Base-by-base conservation (phyloP, 2,888 invertebrate genomes). In the Listrodromus nycthemerus region DNA sequence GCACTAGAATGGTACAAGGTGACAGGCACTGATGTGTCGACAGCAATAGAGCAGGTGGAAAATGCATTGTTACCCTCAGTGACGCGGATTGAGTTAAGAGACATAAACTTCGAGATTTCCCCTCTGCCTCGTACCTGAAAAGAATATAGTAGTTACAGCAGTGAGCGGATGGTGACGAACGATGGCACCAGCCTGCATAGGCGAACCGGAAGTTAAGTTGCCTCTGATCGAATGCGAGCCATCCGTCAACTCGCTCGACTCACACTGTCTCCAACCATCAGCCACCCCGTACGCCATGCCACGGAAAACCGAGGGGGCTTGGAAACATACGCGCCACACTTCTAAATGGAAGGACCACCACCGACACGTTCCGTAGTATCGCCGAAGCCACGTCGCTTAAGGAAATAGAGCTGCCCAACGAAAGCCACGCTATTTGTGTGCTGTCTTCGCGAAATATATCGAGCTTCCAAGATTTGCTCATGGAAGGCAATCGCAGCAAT, bases 401-500 rank as follows among this genome's bases (percentile, higher is more conserved):
- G 87, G 88, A 90, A 90, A 90, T 90, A 86, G 89, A 90, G 86
- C 89, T 90, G 90, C 89, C 90, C 87, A 70, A 86, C 76, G 89
- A 88, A 88, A 89, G 83, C 86, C 52, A 80, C 80, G 75, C 70
- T 45, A 71, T 67, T 33, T 16, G 24, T 13, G 24, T 19, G 19
- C 61, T 27, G 30, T 33, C 77, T 61, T 2, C 41, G 24, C 65
- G 55, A 79, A 80, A 61, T 69, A 74, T 80, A 83, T 85, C 77
- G 83, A 79, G 85, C 86, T 85, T 86, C 88, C 87, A 80, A 89
- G 85, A 86, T 86, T 80, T 87, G 79, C 86, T 88, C 86, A 90
- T 90, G 87, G 88, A 90, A 87, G 88, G 83, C 87, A 89, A 89
- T 88, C 88, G 83, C 77, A 27, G 41, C 71, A 85, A 83, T 80